phyloP scores from a whole-genome alignment of 1,140 invertebrate species.

The Meteorus sp. region DNA sequence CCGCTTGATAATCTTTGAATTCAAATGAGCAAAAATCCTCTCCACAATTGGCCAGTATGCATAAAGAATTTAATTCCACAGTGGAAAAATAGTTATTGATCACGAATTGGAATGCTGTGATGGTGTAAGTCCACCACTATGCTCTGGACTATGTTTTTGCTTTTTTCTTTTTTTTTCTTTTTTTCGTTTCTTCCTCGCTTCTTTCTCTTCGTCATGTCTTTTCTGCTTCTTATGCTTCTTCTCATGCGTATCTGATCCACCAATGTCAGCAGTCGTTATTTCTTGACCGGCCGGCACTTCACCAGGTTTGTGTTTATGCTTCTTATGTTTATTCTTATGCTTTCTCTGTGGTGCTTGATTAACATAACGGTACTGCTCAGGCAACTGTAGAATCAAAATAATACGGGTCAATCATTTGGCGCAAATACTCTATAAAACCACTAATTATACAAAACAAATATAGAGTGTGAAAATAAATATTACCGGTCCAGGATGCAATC shows the following conservation, averaged over 20 bases:
- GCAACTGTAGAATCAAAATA: constrained; percentile 82
- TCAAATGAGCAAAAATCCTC: constrained; percentile 23
- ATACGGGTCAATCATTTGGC: too few species aligned
- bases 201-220: constrained; percentile 90
- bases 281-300: constrained; percentile 71
- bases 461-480: constrained; percentile 43
- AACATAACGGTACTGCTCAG: constrained; percentile 93
- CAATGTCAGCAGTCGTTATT: constrained; percentile 63
- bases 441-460: not conserved
- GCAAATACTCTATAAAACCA: too few species aligned
- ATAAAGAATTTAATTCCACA: constrained; percentile 6
- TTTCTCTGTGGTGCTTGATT: constrained; percentile 90
- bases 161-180: constrained; percentile 95
- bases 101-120: constrained; percentile 70
- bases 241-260: constrained; percentile 81
- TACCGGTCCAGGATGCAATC: constrained; percentile 93
- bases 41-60: constrained; percentile 20
- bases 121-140: constrained; percentile 71
- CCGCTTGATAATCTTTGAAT: not conserved
- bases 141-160: constrained; percentile 90
- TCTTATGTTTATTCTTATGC: constrained; percentile 94
- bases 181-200: constrained; percentile 88
- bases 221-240: constrained; percentile 97
- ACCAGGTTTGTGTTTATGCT: constrained; percentile 89
- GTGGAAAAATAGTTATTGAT: constrained; percentile 43